These are phyloP conservation scores for Muscicapa comitata DNA, from an alignment of 2,797 vertebrate genomes.

Conservation along the genomic window DNA sequence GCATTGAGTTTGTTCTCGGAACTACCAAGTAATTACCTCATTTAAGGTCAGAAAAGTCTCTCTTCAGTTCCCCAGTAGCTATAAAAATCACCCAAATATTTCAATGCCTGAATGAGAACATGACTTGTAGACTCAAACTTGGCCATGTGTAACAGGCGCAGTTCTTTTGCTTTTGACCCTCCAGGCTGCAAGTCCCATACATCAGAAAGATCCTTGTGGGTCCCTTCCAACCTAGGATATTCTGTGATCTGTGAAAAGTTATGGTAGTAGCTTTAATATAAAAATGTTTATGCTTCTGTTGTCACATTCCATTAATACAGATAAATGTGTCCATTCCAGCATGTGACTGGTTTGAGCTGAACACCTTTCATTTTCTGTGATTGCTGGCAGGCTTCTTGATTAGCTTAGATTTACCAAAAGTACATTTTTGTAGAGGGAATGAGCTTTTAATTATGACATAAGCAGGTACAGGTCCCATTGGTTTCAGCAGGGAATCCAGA, in stretches of 20 bases:
- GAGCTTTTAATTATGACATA: neutral
- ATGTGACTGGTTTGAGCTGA: neutral
- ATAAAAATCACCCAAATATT: neutral
- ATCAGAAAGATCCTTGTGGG: neutral
- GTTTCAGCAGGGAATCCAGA: neutral
- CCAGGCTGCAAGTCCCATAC: neutral
- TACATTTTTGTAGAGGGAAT: neutral
- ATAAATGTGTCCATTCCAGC: accelerated
- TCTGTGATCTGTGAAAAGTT: neutral
- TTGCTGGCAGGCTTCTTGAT: neutral
- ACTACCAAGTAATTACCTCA: neutral
- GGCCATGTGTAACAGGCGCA: neutral
- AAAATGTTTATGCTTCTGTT: neutral
- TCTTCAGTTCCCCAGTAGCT: neutral
- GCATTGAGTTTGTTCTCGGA: neutral
- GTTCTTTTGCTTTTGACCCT: neutral
- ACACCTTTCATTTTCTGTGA: neutral
- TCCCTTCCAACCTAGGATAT: neutral
- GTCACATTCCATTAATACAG: neutral
- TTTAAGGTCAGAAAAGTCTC: neutral
- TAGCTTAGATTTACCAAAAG: neutral
- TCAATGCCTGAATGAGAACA: neutral
- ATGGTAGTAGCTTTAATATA: neutral
- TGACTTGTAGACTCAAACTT: neutral
- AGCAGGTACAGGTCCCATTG: neutral